Conservation (phyloP, 1,140 invertebrate genomes). For the Atopsyche davidsoni region DNA sequence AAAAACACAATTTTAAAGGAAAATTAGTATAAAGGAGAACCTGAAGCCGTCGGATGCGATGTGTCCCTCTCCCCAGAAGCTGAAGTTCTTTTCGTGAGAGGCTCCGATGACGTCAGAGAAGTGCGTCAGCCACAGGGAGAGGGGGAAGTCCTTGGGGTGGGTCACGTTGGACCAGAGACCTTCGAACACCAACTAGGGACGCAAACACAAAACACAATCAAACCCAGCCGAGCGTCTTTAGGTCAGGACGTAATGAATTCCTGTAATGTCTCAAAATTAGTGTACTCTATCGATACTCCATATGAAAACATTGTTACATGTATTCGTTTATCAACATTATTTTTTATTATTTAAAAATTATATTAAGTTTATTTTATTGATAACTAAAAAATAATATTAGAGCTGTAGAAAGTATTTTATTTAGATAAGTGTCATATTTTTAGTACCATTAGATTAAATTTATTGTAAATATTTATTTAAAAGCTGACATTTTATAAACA, state of each 20-base stretch:
- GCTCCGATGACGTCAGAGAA: conserved; percentile 98
- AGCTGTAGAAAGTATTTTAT: too few species aligned
- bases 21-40: conserved; percentile 44
- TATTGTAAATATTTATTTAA: too few species aligned
- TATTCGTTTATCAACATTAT: neutral
- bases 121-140: conserved; percentile 83
- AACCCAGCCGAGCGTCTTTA: too few species aligned
- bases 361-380: too few species aligned
- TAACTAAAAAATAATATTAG: too few species aligned
- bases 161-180: conserved; percentile 94
- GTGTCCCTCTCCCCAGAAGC: conserved; percentile 90
- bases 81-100: conserved; percentile 83
- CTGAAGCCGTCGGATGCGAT: conserved; percentile 88
- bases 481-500: too few species aligned
- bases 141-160: conserved; percentile 96
- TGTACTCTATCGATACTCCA: too few species aligned
- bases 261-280: too few species aligned
- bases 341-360: neutral
- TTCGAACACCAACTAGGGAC: conserved; percentile 90
- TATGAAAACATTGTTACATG: too few species aligned
- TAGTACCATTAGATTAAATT: too few species aligned
- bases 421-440: too few species aligned
- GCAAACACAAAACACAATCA: conserved; percentile 28
- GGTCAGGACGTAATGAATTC: too few species aligned
- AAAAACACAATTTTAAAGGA: neutral